Base-by-base conservation (phyloP, 2,797 vertebrate genomes). In the Clarias laeviceps region DNA sequence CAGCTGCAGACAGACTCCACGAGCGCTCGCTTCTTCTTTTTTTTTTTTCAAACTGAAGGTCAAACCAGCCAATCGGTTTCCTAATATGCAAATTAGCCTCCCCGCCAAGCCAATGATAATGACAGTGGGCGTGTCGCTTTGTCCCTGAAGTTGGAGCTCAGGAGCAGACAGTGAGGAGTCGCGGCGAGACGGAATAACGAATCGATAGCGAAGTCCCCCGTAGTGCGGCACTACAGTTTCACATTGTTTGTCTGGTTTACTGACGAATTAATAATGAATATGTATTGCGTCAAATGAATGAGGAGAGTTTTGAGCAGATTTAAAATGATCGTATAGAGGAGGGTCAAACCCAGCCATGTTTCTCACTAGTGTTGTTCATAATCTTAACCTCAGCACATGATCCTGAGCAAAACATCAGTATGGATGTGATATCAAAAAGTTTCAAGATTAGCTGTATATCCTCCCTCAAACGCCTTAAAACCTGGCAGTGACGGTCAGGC, bases 141-240 rank as follows among this genome's bases (percentile, higher is more conserved):
- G 59, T 90, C 84, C 34, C 76, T 80, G 81, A 91, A 90, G 89
- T 91, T 90, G 4, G 40, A 68, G 87, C 84, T 91, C 84, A 68
- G 78, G 83, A 69, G 87, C 87, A 82, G 80, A 86, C 86, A 57
- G 82, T 50, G 54, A 17, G 17, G 62, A 37, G 74, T n/a, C 80
- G 80, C 80, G 84, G 80, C 84, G 57, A 85, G 84, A 85, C 86
- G 20, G 84, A 68, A 37, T 80, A 69, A 88, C 80, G 79, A 85
- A 85, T 82, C 29, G 70, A 84, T 79, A 78, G 29, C 54, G 59
- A 59, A 77, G 76, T 12, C 37, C 5, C 22, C 15, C 66, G 24
- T 56, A 62, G 29, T 65, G 57, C 88, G 89, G 90, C 88, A 90
- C 50, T 54, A 54, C 11, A 95, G 15, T 17, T 80, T 17, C 3